Conservation (phyloP, 2,888 invertebrate species). For the Nesidiocoris tenuis region DNA sequence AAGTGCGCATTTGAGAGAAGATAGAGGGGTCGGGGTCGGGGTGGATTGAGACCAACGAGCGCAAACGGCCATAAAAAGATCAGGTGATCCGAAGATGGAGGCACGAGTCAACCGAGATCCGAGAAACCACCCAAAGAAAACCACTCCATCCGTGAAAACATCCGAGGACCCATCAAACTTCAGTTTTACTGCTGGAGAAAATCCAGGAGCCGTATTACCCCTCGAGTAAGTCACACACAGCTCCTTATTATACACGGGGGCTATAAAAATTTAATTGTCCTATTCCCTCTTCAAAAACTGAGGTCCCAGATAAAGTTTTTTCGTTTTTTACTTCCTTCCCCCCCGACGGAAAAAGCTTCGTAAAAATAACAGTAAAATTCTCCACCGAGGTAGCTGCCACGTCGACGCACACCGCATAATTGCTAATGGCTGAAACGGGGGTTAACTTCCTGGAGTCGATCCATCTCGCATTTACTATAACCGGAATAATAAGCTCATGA, state of each 20-base stretch:
- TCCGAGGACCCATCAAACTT: slow-evolving; percentile 33
- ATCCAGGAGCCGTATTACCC: slow-evolving; percentile 37
- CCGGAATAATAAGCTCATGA: too few relatives aligned
- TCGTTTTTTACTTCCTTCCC: slow-evolving; percentile 16
- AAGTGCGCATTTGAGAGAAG: background rate
- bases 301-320: slow-evolving; percentile 3
- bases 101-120: background rate
- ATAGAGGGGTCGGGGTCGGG: background rate
- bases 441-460: too few relatives aligned
- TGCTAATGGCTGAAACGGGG: background rate
- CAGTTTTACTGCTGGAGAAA: slow-evolving; percentile 35
- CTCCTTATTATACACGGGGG: slow-evolving; percentile 40
- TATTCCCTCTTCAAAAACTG: slow-evolving; percentile 8
- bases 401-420: slow-evolving; percentile 16
- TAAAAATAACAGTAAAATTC: slow-evolving; percentile 33
- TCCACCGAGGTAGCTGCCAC: slow-evolving; percentile 22
- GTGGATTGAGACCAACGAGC: slow-evolving; percentile 25
- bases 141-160: slow-evolving; percentile 41
- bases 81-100: slow-evolving; percentile 21
- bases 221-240: slow-evolving; percentile 40
- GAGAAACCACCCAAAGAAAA: background rate
- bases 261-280: slow-evolving; percentile 43
- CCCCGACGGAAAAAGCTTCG: slow-evolving; percentile 35
- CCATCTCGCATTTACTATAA: too few relatives aligned
- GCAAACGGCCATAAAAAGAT: slow-evolving; percentile 31